Percentiles rank a stretch among this genome's conserved stretches.
These are phyloP conservation scores for Leucophora obtusa DNA, from an alignment of 2,888 invertebrate species.

Conservation along the genomic window DNA sequence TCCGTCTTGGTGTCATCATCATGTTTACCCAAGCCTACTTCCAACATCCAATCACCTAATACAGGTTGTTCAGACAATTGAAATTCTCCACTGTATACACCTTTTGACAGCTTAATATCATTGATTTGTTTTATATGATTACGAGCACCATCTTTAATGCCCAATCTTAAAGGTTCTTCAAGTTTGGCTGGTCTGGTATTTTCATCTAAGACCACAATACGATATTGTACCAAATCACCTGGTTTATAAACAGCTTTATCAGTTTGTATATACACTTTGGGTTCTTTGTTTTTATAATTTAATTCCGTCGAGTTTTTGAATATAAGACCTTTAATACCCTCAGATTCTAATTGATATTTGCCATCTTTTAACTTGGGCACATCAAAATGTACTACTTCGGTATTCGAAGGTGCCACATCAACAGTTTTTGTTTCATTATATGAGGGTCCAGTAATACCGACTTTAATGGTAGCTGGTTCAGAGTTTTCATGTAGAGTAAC, in stretches of 20 bases:
- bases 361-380: slow-evolving; percentile 78
- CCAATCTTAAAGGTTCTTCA: slow-evolving; percentile 68
- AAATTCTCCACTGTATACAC: slow-evolving; percentile 87
- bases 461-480: slow-evolving; percentile 80
- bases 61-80: slow-evolving; percentile 88
- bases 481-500: slow-evolving; percentile 81
- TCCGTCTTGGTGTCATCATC: slow-evolving; percentile 64
- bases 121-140: slow-evolving; percentile 91
- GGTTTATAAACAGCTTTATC: slow-evolving; percentile 95
- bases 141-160: slow-evolving; percentile 83
- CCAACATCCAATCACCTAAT: slow-evolving; percentile 92
- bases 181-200: slow-evolving; percentile 82
- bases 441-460: slow-evolving; percentile 86
- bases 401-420: slow-evolving; percentile 85
- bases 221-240: slow-evolving; percentile 87
- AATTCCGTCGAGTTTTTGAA: slow-evolving; percentile 86
- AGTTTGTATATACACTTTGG: slow-evolving; percentile 91
- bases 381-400: slow-evolving; percentile 85
- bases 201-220: slow-evolving; percentile 84
- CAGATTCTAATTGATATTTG: slow-evolving; percentile 66
- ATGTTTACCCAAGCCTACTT: slow-evolving; percentile 78
- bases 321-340: slow-evolving; percentile 84
- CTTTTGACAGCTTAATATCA: slow-evolving; percentile 83
- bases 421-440: slow-evolving; percentile 85
- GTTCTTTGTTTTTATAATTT: slow-evolving; percentile 83